A percentile compares a stretch with the other conserved stretches of the same genome.
phyloP scores from a whole-genome alignment of 2,113 vertebrate genomes.

The Eurypyga helias region DNA sequence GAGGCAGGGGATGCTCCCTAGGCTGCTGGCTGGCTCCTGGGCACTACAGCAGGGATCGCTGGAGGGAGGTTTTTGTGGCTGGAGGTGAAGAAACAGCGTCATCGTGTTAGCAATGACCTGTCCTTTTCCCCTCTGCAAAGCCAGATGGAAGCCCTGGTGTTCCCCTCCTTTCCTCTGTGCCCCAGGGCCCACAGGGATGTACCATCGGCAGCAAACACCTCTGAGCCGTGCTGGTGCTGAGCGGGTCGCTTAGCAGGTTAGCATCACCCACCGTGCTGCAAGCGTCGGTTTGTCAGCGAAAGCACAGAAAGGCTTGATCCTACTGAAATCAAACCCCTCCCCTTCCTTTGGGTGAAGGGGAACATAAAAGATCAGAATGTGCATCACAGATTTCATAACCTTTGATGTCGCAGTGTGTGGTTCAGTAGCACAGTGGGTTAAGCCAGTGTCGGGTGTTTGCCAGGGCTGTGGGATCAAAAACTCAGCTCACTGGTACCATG shows the following conservation, averaged over 20 bases:
- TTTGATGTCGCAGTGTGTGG: rapidly evolving
- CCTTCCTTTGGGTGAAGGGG: not conserved
- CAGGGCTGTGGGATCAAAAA: not conserved
- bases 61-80: not conserved
- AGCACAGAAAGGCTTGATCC: not conserved
- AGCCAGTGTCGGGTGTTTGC: not conserved
- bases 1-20: not conserved
- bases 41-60: not conserved
- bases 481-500: not conserved
- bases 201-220: not conserved
- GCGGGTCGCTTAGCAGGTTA: not conserved
- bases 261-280: rapidly evolving
- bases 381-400: not conserved
- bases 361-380: not conserved
- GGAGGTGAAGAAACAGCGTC: not conserved
- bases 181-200: not conserved
- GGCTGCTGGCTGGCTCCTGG: not conserved
- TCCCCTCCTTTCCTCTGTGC: not conserved
- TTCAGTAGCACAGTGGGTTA: not conserved
- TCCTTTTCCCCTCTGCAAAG: not conserved
- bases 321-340: not conserved
- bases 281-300: not conserved
- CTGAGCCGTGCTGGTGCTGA: not conserved
- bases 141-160: not conserved
- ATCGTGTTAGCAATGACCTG: rapidly evolving